Percentiles rank a stretch among this genome's conserved stretches.
Conservation (phyloP, 2,113 vertebrate genomes). For the Phylloscopus trochiloides region DNA sequence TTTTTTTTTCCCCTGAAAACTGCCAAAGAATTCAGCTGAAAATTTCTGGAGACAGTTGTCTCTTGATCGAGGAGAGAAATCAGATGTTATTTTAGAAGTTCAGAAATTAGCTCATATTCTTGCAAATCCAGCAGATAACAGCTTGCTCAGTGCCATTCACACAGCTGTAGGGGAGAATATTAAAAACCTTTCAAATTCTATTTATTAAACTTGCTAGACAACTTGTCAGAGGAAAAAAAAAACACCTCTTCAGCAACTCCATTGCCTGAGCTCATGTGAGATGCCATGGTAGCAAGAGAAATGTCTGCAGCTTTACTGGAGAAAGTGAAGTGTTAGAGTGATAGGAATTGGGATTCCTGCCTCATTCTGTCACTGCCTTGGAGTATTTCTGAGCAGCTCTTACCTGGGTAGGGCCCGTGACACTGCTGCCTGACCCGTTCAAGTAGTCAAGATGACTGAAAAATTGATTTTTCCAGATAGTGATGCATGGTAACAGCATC, state of each 20-base stretch:
- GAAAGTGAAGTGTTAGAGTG: background rate
- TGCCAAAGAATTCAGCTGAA: background rate
- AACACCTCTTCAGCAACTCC: background rate
- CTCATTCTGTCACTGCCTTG: background rate
- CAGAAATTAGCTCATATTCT: constrained; percentile 37
- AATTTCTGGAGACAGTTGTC: constrained; percentile 16
- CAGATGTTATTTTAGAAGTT: constrained; percentile 22
- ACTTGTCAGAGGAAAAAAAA: background rate
- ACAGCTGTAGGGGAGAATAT: constrained; percentile 44
- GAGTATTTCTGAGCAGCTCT: background rate
- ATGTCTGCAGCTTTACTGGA: background rate
- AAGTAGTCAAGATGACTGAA: background rate
- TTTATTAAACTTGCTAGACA: constrained; percentile 32
- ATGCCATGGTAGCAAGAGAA: background rate
- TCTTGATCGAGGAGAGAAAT: background rate
- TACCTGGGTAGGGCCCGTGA: background rate
- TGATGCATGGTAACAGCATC: background rate
- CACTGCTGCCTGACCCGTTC: background rate
- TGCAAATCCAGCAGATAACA: constrained; percentile 44
- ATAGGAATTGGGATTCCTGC: background rate
- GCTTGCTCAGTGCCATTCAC: constrained; percentile 34
- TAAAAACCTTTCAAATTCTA: constrained; percentile 32
- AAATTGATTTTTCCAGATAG: background rate
- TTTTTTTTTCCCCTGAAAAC: background rate
- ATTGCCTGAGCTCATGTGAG: background rate